Conservation (phyloP, 2,113 vertebrate species). For the Cephalopterus ornatus region DNA sequence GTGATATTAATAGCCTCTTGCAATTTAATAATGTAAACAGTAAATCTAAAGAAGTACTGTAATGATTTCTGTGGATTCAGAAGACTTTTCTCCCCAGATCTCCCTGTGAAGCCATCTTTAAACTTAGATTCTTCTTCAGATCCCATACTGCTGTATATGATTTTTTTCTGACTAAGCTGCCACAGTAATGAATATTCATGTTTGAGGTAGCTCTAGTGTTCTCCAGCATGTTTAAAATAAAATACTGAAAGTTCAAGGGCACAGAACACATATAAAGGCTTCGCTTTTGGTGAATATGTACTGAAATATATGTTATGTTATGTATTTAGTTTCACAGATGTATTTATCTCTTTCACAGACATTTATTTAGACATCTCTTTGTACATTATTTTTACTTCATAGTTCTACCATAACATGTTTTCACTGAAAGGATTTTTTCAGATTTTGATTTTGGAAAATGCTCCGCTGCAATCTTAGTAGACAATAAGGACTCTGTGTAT, state of each 20-base stretch:
- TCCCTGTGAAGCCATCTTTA: neutral
- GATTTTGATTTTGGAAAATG: neutral
- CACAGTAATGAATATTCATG: neutral
- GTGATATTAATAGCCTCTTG: conserved; percentile 31
- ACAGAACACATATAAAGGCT: neutral
- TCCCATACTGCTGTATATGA: neutral
- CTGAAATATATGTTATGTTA: neutral
- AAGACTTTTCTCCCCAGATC: neutral
- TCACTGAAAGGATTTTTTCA: neutral
- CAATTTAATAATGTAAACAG: conserved; percentile 60
- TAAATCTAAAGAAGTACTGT: conserved; percentile 43
- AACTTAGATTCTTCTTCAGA: neutral
- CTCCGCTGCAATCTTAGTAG: neutral
- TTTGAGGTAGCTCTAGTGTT: neutral
- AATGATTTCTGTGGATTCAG: neutral
- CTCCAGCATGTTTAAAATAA: neutral
- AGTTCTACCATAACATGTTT: neutral
- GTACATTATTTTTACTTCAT: neutral
- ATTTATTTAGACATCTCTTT: neutral
- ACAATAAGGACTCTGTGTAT: neutral
- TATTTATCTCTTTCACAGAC: too few relatives aligned
- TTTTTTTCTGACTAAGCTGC: neutral
- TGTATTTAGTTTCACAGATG: neutral
- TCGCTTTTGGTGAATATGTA: neutral
- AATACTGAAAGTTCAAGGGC: neutral